phyloP scores from a whole-genome alignment of 2,888 invertebrate genomes.

The Protonemura montana region DNA sequence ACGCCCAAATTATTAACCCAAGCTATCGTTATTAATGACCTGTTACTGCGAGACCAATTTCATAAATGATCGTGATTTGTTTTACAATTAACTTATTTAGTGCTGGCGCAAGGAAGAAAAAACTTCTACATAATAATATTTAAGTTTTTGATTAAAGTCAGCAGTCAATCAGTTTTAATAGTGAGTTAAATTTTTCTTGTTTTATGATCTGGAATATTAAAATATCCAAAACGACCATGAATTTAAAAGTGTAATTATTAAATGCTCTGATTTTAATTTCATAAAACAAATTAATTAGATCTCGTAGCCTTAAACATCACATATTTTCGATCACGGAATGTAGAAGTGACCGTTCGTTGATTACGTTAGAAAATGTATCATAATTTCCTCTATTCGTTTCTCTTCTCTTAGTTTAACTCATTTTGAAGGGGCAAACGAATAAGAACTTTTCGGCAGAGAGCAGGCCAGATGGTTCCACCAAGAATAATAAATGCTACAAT shows the following conservation, averaged over 20 bases:
- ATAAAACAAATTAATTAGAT: not conserved
- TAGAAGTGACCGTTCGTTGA: not conserved
- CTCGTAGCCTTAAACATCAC: not conserved
- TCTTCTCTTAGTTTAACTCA: too few relatives aligned
- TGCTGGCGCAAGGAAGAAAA: not conserved
- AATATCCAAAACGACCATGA: not conserved
- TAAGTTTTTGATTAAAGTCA: constrained; percentile 45
- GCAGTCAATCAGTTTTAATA: constrained; percentile 35
- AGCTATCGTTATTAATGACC: constrained; percentile 45
- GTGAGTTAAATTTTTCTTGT: constrained; percentile 18
- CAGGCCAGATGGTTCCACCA: too few relatives aligned
- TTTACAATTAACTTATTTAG: constrained; percentile 46
- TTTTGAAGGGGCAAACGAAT: too few relatives aligned
- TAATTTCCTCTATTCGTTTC: too few relatives aligned
- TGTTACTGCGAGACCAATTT: constrained; percentile 44
- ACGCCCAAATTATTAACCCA: constrained; percentile 38
- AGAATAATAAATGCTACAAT: too few relatives aligned
- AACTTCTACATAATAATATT: constrained; percentile 45
- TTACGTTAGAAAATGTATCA: not conserved
- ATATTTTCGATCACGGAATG: not conserved
- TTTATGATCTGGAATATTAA: not conserved
- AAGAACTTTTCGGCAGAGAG: too few relatives aligned
- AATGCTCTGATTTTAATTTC: not conserved
- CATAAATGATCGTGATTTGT: constrained; percentile 46
- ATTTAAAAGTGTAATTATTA: not conserved